Evolutionary conservation across 2,888 invertebrate genomes (phyloP), one percentile per base, ranked within the genome.

Genomic region (Adelognathus sp.): DNA sequence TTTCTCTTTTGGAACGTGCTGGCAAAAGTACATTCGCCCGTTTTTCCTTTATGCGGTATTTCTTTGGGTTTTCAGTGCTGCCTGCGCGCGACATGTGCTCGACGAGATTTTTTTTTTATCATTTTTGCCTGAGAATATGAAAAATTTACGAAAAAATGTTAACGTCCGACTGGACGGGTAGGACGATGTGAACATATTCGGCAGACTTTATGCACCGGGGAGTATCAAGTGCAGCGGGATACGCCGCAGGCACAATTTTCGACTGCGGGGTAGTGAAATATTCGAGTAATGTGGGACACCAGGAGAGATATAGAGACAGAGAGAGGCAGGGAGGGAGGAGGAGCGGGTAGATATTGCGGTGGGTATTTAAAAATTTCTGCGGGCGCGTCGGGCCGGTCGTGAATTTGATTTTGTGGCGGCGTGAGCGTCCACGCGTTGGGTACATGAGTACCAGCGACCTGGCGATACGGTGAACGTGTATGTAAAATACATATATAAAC

Each of bases 341-440:
- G n/a, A n/a, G n/a, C n/a, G n/a, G n/a, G n/a, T n/a, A n/a, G n/a
- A 54, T n/a, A 29, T 44, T n/a, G 61, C 39, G 33, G 24, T 52
- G 56, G 64, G 78, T 74, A 74, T 78, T 74, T 74, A 78, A 74
- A 78, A 74, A 78, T 70, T 70, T 74, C 33, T 70, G 61, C 52
- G 58, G 56, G 64, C 60, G 73, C 64, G 64, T 74, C 52, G 70
- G 78, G 36, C 58, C 52, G 64, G 44, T 78, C 78, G 58, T 78
- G 78, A 78, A 78, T 78, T 78, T 74, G 78, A 78, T 78, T 78
- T 74, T 78, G 78, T 24, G 78, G 78, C 70, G 64, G 70, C 52
- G 41, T 60, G 39, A 61, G 67, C 72, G 61, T 77, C 56, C 67
- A 52, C 70, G 64, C 70, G 63, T 74, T 56, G 58, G 58, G 63